Base-by-base conservation (phyloP, 2,888 invertebrate genomes). In the Polylopha cassiicola region DNA sequence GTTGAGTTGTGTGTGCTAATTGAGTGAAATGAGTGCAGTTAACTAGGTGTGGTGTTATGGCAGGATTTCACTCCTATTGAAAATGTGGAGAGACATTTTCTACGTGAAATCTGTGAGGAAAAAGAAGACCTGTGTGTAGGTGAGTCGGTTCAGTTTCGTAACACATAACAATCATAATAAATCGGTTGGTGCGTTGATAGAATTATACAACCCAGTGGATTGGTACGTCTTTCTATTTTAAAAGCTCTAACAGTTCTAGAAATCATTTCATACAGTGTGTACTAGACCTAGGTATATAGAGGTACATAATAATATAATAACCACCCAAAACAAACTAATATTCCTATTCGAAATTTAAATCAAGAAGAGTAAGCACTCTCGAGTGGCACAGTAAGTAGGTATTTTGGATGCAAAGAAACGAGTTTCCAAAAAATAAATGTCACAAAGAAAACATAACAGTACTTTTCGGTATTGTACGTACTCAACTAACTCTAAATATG, bases 41-140 rank as follows among this genome's bases (percentile, higher is more conserved):
- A 58, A 55, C 50, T 56, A 51, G 48, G 48, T 50, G 50, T 49
- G 53, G 58, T 63, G 54, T 48, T 61, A 71, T 78, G 79, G 73
- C 61, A 55, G 51, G 47, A 64, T 67, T 69, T 61, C 52, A 53
- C 55, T 61, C 59, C 48, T 60, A 54, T 53, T 70, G 61, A 80
- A 77, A 50, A 84, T 82, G 82, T 75, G 76, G 76, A 68, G 70
- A 56, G 70, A 67, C 58, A 65, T 76, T 58, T 76, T 78, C 64
- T 78, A 69, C 65, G 69, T 73, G 43, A 84, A 82, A 66, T 77
- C 80, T 57, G 84, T 85, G 44, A 72, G 84, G 63, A 85, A 85
- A 84, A 85, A 85, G 81, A 61, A 53, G 63, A 61, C 60, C 56
- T 51, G 50, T 50, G 51, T 61, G 58, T 78, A 80, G 73, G 79